These are phyloP conservation scores for Zeus faber DNA, from an alignment of 2,113 vertebrate species.

Conservation along the genomic window DNA sequence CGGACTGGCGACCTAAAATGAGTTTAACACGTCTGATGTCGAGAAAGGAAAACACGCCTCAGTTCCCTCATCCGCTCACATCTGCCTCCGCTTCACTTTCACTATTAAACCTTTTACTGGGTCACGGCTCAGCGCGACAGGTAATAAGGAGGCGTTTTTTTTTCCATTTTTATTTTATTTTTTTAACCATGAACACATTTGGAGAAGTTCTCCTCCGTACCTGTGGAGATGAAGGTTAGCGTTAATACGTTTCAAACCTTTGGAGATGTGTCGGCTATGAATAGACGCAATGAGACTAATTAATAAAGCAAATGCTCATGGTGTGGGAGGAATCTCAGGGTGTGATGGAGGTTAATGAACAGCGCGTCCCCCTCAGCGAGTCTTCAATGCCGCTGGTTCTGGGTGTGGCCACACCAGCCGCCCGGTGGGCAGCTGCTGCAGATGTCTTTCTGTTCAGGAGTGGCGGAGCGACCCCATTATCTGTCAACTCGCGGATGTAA, in stretches of 20 bases:
- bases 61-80: no score
- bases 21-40: no score
- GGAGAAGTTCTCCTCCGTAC: conserved; percentile 37
- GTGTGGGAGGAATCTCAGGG: conserved; percentile 18
- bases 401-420: no score
- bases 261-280: conserved; percentile 44
- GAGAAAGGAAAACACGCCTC: no score
- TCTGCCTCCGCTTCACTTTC: not conserved
- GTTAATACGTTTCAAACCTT: conserved; percentile 45
- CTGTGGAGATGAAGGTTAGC: conserved; percentile 40
- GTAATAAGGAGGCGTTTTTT: conserved; percentile 19
- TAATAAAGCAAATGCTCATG: conserved; percentile 34
- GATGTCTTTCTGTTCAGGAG: no score
- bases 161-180: no score
- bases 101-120: conserved; percentile 20
- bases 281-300: conserved; percentile 42
- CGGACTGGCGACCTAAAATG: no score
- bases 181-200: conserved; percentile 8
- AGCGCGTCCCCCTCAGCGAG: conserved; percentile 5
- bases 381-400: no score
- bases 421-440: no score
- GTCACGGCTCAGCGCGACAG: conserved; percentile 29
- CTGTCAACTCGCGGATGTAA: no score
- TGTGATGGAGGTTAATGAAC: conserved; percentile 51
- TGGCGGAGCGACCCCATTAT: no score